Conservation (phyloP, 2,797 vertebrate species). For the Enoplosus armatus region DNA sequence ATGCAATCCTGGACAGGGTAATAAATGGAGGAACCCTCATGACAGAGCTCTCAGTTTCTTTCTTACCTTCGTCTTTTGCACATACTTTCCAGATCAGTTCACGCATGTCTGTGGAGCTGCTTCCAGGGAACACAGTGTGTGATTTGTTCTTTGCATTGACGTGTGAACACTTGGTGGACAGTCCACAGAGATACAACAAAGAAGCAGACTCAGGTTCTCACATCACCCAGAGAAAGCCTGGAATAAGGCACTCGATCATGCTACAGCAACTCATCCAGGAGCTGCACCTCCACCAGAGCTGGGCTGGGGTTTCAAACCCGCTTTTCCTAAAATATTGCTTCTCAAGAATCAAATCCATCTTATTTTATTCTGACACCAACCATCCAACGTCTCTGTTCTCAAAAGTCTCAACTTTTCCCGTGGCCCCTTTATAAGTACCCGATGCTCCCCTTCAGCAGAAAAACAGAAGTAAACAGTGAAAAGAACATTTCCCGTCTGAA, state of each 20-base stretch:
- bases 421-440: too few species aligned
- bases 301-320: neutral
- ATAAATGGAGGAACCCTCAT: neutral
- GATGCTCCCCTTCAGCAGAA: conserved; percentile 22
- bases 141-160: conserved; percentile 24
- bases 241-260: neutral
- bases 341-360: neutral
- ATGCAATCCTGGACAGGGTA: neutral
- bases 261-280: neutral
- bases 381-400: neutral
- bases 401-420: neutral
- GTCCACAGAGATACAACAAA: neutral
- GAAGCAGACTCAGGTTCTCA: conserved; percentile 10
- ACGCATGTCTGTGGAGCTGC: neutral
- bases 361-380: neutral
- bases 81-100: conserved; percentile 16
- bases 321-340: neutral
- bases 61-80: conserved; percentile 31
- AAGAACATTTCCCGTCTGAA: conserved; percentile 4
- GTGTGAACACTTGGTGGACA: conserved; percentile 34
- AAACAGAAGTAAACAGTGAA: conserved; percentile 41
- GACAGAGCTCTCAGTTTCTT: neutral
- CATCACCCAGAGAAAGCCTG: conserved; percentile 12
- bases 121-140: conserved; percentile 6
- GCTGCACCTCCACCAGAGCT: conserved; percentile 1